Evolutionary conservation across 1,140 invertebrate species (phyloP).

Genomic region (Probaryconus sp.): DNA sequence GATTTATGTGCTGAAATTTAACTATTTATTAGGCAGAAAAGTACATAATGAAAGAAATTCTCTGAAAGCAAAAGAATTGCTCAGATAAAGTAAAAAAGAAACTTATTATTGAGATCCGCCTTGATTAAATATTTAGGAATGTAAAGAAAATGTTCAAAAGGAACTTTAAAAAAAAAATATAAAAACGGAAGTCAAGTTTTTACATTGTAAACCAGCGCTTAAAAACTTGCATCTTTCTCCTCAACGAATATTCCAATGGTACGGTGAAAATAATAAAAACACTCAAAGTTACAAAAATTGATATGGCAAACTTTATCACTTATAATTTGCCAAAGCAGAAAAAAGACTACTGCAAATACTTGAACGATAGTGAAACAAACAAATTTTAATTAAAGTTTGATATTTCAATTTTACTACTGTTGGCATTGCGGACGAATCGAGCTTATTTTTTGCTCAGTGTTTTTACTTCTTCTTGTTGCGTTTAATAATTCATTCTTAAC

Average conservation of each 20-base stretch:
- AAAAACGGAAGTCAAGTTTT: slow-evolving; percentile 5
- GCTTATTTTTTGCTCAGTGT: too few relatives aligned
- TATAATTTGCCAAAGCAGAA: slow-evolving; percentile 35
- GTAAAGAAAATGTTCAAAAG: slow-evolving; percentile 8
- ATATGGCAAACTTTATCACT: slow-evolving; percentile 32
- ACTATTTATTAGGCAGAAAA: too few relatives aligned
- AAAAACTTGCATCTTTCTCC: slow-evolving; percentile 8
- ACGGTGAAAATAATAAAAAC: slow-evolving; percentile 17
- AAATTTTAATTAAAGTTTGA: slow-evolving; percentile 36
- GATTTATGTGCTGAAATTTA: too few relatives aligned
- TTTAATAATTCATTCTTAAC: too few relatives aligned
- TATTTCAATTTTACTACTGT: slow-evolving; percentile 4
- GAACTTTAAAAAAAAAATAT: too few relatives aligned
- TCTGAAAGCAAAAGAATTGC: not conserved
- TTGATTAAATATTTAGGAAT: slow-evolving; percentile 16
- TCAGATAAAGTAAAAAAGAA: too few relatives aligned
- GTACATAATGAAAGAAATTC: not conserved
- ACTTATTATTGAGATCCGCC: slow-evolving; percentile 2
- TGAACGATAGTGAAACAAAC: slow-evolving; percentile 23
- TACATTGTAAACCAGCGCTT: slow-evolving; percentile 7
- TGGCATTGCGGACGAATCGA: too few relatives aligned
- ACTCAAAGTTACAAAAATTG: slow-evolving; percentile 21
- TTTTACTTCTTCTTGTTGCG: too few relatives aligned
- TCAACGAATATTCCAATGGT: not conserved
- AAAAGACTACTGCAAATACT: slow-evolving; percentile 18